Evolutionary conservation across 2,888 invertebrate species (phyloP), one percentile per base, ranked within the genome.

Genomic region (Ectemnius continuus): DNA sequence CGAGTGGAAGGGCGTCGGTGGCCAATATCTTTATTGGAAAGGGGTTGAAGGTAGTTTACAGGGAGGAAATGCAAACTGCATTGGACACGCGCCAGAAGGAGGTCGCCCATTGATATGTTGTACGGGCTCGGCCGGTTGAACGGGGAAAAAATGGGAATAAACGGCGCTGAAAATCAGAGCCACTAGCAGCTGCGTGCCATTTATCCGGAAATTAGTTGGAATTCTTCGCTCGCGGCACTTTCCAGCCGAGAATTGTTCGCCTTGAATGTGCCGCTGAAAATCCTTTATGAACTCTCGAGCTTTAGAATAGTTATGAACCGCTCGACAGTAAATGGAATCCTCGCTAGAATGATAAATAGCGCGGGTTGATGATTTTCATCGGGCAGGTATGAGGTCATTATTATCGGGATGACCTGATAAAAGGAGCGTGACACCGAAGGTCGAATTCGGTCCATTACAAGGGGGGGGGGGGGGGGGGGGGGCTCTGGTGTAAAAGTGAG

Each of bases 81-180:
- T 80, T 88, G 87, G 88, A 85, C 79, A 78, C 58, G 76, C 70
- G 88, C 88, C 88, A 88, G 70, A 76, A 78, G 76, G 75, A 78
- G 65, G 82, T 70, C 76, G 75, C 82, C 36, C 84, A 87, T 85
- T 84, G 83, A 85, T 84, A 86, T 83, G 84, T 87, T 88, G 83
- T 73, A 77, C 82, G 83, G 77, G 65, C 6, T 73, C 23, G 67
- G 67, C 62, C 68, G 36, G 60, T 66, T 61, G 67, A 67, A 46
- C 62, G 57, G 45, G 57, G 56, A 36, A 67, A 61, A 59, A 62
- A 67, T 67, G 61, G 59, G 26, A 46, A 61, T 65, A 66, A 65
- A 60, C 20, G 47, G 57, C 11, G 57, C 36, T 13, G 47, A 61
- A 48, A 65, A 45, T 23, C 46, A 11, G 18, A 65, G 45, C 36